Conservation (phyloP, 2,797 vertebrate genomes). For the Nothura maculosa region DNA sequence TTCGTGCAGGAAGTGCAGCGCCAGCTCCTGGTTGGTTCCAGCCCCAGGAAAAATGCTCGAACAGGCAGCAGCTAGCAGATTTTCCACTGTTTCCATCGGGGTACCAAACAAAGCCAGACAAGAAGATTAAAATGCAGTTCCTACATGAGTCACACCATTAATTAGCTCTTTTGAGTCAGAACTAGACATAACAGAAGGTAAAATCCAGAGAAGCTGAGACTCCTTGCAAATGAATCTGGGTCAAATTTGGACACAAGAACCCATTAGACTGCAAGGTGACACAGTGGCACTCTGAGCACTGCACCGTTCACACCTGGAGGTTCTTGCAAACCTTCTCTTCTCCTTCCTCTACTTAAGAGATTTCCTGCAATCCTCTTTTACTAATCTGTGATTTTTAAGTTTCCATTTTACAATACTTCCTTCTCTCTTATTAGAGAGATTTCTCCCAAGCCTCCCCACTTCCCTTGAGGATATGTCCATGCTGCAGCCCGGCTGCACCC, state of each 20-base stretch:
- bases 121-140: conserved; percentile 4
- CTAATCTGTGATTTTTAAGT: not conserved
- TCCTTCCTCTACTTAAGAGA: not conserved
- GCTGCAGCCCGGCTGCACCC: not conserved
- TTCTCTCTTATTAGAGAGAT: not conserved
- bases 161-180: not conserved
- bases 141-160: not conserved
- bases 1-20: conserved; percentile 93
- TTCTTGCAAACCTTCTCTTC: not conserved
- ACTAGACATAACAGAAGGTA: not conserved
- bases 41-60: conserved; percentile 94
- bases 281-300: not conserved
- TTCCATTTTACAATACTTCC: not conserved
- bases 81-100: conserved; percentile 84
- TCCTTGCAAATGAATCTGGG: not conserved
- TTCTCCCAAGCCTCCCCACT: not conserved
- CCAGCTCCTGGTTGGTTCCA: conserved; percentile 97
- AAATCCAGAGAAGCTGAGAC: not conserved
- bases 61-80: conserved; percentile 94
- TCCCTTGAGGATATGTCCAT: not conserved
- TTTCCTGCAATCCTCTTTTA: not conserved
- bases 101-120: not conserved
- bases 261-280: not conserved
- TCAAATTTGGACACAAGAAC: not conserved
- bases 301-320: not conserved